A percentile compares a stretch with the other conserved stretches of the same genome.
These are phyloP conservation scores for Daubentonia madagascariensis DNA, from an alignment of 2,113 vertebrate genomes.

Conservation along the genomic window DNA sequence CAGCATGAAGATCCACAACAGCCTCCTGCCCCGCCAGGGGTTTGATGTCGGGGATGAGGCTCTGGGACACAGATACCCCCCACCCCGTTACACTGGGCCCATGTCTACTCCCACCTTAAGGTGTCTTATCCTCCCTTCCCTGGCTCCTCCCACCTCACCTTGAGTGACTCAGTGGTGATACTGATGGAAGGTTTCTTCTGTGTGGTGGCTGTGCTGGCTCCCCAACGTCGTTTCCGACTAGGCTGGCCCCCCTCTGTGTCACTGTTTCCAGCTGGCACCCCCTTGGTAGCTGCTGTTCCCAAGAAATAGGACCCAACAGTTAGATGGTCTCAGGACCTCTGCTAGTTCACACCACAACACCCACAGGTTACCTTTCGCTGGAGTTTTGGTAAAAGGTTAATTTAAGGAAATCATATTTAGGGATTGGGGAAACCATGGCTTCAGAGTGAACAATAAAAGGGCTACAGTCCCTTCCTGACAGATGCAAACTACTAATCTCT, in stretches of 20 bases:
- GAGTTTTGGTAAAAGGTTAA: conserved; percentile 53
- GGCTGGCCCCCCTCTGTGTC: conserved; percentile 85
- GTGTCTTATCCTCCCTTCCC: conserved; percentile 62
- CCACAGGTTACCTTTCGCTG: neutral
- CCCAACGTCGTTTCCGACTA: conserved; percentile 92
- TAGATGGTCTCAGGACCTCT: conserved; percentile 52
- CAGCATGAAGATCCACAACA: conserved; percentile 92
- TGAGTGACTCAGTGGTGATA: conserved; percentile 94
- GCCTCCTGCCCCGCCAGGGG: conserved; percentile 87
- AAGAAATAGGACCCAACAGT: conserved; percentile 67
- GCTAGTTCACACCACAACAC: conserved; percentile 26
- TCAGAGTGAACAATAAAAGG: conserved; percentile 16
- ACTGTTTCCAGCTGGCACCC: conserved; percentile 78
- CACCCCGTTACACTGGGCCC: conserved; percentile 80
- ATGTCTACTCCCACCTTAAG: conserved; percentile 46
- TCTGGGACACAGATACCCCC: conserved; percentile 85
- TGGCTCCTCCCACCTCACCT: conserved; percentile 82
- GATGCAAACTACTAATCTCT: neutral
- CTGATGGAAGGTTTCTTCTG: conserved; percentile 95
- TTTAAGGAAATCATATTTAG: neutral
- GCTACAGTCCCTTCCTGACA: neutral
- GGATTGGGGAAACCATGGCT: neutral
- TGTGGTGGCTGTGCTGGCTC: conserved; percentile 91
- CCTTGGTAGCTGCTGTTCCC: conserved; percentile 75
- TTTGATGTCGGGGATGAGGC: conserved; percentile 95